Percentiles rank a stretch among this genome's conserved stretches.
These are phyloP conservation scores for Saguinus oedipus DNA, from an alignment of 2,797 vertebrate species.

Conservation along the genomic window DNA sequence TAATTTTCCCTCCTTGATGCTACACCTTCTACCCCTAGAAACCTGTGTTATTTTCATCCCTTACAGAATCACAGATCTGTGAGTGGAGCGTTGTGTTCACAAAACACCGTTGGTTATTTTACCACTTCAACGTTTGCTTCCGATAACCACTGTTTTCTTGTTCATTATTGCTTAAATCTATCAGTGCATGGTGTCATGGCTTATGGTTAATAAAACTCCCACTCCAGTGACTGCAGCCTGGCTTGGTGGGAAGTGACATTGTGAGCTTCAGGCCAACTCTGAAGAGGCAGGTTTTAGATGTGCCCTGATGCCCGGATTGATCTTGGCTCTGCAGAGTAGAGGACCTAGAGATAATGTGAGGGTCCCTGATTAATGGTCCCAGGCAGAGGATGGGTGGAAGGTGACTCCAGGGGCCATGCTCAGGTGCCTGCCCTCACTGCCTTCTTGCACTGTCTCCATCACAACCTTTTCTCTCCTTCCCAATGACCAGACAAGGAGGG, in stretches of 20 bases:
- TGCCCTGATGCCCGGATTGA: background rate
- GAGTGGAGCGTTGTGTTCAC: background rate
- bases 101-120: background rate
- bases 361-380: slow-evolving; percentile 43
- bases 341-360: background rate
- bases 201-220: slow-evolving; percentile 54
- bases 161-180: slow-evolving; percentile 69
- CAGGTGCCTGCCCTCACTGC: background rate
- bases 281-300: background rate
- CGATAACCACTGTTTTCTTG: slow-evolving; percentile 7
- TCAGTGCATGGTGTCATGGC: slow-evolving; percentile 56
- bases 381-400: background rate
- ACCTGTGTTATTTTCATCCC: background rate
- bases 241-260: slow-evolving; percentile 22
- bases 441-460: background rate
- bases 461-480: background rate
- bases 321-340: background rate
- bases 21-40: background rate
- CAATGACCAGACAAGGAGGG: background rate
- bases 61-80: background rate
- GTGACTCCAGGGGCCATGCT: background rate
- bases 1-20: background rate
- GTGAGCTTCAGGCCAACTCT: background rate
- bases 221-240: slow-evolving; percentile 13
- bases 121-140: background rate